phyloP scores from a whole-genome alignment of 2,113 vertebrate genomes.

The Petaurus breviceps region DNA sequence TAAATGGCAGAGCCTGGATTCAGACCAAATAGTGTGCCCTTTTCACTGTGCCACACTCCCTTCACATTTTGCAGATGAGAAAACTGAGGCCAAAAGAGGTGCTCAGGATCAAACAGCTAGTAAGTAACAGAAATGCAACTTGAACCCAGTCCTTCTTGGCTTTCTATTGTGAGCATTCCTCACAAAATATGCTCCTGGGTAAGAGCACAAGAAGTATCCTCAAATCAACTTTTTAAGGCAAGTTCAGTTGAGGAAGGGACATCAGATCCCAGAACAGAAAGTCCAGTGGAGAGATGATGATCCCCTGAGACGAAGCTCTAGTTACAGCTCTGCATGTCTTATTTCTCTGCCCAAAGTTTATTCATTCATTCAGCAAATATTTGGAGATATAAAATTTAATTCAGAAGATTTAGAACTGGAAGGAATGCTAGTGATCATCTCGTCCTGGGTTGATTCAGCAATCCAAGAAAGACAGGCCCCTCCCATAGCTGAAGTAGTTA shows the following conservation, averaged over 20 bases:
- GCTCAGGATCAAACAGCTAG: too few species aligned
- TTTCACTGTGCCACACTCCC: neutral
- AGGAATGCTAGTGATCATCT: neutral
- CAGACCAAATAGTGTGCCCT: neutral
- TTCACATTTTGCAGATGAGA: neutral
- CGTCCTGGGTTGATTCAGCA: neutral
- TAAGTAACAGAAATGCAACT: neutral
- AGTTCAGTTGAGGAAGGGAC: neutral
- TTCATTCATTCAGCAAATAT: conserved; percentile 29
- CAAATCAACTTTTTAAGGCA: neutral
- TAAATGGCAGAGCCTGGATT: neutral
- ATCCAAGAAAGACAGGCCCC: neutral
- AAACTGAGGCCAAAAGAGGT: neutral
- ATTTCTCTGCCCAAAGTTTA: neutral
- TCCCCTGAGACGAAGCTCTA: neutral
- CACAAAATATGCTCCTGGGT: neutral
- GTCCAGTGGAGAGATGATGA: neutral
- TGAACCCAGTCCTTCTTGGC: too few species aligned
- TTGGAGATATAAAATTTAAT: neutral
- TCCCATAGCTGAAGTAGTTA: neutral
- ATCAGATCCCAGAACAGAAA: neutral
- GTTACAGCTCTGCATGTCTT: neutral
- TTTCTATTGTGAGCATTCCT: neutral
- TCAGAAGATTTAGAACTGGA: neutral
- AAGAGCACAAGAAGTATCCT: neutral